Evolutionary conservation across 2,113 vertebrate genomes (phyloP).

Genomic region (human): DNA sequence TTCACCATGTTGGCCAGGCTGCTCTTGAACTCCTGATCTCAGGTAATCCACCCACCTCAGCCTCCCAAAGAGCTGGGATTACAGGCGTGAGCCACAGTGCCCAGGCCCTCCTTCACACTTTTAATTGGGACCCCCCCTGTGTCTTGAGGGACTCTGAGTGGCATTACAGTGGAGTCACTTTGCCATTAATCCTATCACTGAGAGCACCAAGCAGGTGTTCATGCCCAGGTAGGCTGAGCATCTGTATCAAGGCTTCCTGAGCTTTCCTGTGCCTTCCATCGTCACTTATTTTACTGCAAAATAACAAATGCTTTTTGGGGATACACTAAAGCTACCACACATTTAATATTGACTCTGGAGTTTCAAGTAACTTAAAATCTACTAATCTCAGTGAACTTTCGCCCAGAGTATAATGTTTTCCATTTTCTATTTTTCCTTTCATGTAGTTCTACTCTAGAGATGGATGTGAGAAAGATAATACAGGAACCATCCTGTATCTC

Average conservation of each 20-base stretch:
- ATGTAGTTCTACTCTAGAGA: neutral
- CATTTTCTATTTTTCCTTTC: neutral
- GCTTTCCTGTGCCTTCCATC: accelerated
- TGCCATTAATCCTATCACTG: accelerated
- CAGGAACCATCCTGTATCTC: accelerated
- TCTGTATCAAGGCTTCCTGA: accelerated
- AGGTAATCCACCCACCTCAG: too few relatives aligned
- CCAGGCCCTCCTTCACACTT: neutral
- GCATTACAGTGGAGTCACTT: accelerated
- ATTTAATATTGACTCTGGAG: neutral
- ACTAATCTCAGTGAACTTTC: neutral
- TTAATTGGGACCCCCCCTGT: accelerated
- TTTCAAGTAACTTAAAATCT: neutral
- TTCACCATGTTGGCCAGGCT: too few relatives aligned
- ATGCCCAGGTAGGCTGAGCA: neutral
- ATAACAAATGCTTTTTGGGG: neutral
- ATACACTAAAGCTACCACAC: accelerated
- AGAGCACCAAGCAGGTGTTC: too few relatives aligned
- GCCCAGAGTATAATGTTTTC: neutral
- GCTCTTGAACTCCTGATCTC: too few relatives aligned
- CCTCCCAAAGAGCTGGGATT: too few relatives aligned
- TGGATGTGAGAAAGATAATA: neutral
- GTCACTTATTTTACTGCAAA: neutral
- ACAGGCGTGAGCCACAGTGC: too few relatives aligned
- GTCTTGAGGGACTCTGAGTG: neutral